Evolutionary conservation across 2,888 invertebrate genomes (phyloP).

Genomic region (Agrilus mali): DNA sequence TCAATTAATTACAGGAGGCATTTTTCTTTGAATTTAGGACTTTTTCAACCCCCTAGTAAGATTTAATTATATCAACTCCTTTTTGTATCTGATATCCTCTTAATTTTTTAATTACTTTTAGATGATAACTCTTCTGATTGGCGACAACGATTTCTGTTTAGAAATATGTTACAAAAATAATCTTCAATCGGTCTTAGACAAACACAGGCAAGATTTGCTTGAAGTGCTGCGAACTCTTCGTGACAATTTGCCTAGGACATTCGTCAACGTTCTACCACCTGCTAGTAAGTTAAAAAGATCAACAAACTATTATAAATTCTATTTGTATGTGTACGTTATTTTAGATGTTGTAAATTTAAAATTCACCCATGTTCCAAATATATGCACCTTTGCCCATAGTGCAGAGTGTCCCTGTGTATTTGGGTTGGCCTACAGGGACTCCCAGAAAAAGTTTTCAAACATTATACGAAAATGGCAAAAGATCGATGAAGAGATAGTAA

Average conservation of each 20-base stretch:
- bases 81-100: too few species aligned
- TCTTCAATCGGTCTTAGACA: constrained; percentile 31
- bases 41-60: too few species aligned
- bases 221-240: constrained; percentile 37
- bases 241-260: constrained; percentile 45
- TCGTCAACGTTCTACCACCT: constrained; percentile 42
- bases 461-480: constrained; percentile 42
- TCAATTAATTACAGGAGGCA: too few species aligned
- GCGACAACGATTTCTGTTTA: constrained; percentile 48
- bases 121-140: constrained; percentile 45
- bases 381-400: constrained; percentile 33
- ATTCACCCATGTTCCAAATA: constrained; percentile 25
- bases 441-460: constrained; percentile 28
- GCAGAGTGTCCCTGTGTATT: constrained; percentile 46
- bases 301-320: background rate
- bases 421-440: constrained; percentile 25
- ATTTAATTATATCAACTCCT: too few species aligned
- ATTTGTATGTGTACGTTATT: constrained; percentile 6
- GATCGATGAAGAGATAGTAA: constrained; percentile 38
- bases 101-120: constrained; percentile 20
- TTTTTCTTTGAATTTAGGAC: too few species aligned
- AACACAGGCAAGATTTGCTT: constrained; percentile 38
- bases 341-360: constrained; percentile 33
- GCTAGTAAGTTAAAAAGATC: constrained; percentile 40
- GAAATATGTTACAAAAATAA: constrained; percentile 39